Evolutionary conservation across 2,888 invertebrate genomes (phyloP).

Genomic region (Ophion obscuratus): DNA sequence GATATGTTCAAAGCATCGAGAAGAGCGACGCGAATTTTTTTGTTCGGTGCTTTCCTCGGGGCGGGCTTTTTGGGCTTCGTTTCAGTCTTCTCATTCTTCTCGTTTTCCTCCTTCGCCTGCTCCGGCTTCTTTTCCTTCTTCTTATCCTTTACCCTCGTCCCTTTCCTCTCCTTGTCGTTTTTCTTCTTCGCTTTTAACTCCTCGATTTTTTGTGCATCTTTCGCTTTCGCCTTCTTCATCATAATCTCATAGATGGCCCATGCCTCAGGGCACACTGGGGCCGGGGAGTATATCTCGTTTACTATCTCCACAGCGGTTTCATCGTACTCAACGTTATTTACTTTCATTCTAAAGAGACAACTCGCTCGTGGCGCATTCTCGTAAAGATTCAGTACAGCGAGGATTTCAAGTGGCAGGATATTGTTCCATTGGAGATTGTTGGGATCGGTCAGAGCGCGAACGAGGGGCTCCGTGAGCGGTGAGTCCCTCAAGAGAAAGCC

Average conservation of each 20-base stretch:
- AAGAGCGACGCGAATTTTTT: conserved; percentile 83
- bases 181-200: not conserved
- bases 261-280: not conserved
- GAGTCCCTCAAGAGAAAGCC: conserved; percentile 86
- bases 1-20: conserved; percentile 83
- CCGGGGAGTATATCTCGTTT: too few species aligned
- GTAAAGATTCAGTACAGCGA: conserved; percentile 87
- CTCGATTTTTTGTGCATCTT: not conserved
- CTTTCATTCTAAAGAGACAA: not conserved
- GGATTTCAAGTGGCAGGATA: conserved; percentile 86
- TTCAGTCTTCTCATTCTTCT: not conserved
- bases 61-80: conserved; percentile 64
- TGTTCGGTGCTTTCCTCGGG: conserved; percentile 73
- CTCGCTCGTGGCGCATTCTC: conserved; percentile 75
- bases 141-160: not conserved
- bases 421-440: conserved; percentile 83
- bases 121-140: not conserved
- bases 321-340: not conserved
- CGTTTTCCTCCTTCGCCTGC: not conserved
- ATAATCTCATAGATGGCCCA: not conserved
- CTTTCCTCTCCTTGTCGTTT: not conserved
- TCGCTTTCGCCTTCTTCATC: not conserved
- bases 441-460: conserved; percentile 85
- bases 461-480: conserved; percentile 85
- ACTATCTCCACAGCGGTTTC: not conserved